Evolutionary conservation across 2,888 invertebrate genomes (phyloP).

Genomic region (Petrolisthes cinctipes): DNA sequence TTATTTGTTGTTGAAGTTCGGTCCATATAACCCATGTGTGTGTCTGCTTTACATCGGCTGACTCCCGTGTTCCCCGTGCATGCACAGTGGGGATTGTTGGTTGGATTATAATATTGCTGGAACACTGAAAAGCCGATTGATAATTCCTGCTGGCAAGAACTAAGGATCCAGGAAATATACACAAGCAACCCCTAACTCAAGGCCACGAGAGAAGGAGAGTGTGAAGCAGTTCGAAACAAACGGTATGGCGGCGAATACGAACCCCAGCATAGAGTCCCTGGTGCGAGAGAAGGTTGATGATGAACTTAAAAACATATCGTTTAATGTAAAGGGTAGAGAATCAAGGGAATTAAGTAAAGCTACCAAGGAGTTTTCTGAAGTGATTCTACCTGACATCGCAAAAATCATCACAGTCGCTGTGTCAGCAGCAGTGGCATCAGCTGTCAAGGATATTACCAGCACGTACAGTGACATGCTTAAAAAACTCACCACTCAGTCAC

Average conservation of each 20-base stretch:
- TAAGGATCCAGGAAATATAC: background rate
- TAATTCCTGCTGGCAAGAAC: background rate
- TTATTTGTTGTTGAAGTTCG: too few relatives aligned
- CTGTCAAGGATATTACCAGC: slow-evolving; percentile 9
- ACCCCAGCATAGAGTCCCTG: background rate
- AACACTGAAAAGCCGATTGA: background rate
- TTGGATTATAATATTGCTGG: background rate
- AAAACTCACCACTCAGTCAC: background rate
- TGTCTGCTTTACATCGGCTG: too few relatives aligned
- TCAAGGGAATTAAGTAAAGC: background rate
- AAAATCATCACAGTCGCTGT: slow-evolving; percentile 14
- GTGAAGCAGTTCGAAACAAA: slow-evolving; percentile 15
- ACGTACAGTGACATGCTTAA: background rate
- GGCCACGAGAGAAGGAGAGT: background rate
- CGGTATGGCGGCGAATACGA: background rate
- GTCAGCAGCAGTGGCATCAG: background rate
- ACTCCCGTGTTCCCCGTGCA: too few relatives aligned
- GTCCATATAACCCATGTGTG: too few relatives aligned
- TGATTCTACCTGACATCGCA: slow-evolving; percentile 2
- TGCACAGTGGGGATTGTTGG: too few relatives aligned
- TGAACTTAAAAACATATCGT: background rate
- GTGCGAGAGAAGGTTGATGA: slow-evolving; percentile 11
- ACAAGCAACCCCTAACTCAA: background rate
- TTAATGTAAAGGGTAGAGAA: background rate
- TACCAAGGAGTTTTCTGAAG: slow-evolving; percentile 15